Percentiles rank a stretch among this genome's conserved stretches.
These are phyloP conservation scores for Tipula unca DNA, from an alignment of 2,888 invertebrate genomes.

Conservation along the genomic window DNA sequence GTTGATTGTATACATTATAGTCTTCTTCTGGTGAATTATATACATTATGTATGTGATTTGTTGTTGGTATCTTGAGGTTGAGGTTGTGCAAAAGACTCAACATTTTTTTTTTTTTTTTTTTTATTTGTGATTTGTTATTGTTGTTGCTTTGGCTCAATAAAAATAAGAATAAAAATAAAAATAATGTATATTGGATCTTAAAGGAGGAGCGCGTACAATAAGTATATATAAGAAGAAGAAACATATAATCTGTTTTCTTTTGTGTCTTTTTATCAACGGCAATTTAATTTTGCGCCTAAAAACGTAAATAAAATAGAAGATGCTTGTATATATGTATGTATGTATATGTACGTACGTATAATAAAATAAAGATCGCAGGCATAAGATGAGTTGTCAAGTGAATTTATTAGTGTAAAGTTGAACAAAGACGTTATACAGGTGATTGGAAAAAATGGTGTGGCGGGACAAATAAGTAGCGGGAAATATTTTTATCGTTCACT, in stretches of 20 bases:
- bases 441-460: background rate
- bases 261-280: background rate
- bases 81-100: background rate
- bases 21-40: background rate
- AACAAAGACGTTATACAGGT: background rate
- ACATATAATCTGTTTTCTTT: background rate
- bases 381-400: slow-evolving; percentile 14
- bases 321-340: no score
- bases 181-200: background rate
- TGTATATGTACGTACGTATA: no score
- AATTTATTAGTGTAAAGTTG: background rate
- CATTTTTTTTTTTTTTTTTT: background rate
- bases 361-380: background rate
- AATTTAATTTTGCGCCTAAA: slow-evolving; percentile 1
- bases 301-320: background rate
- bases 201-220: background rate
- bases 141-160: slow-evolving; percentile 8
- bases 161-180: background rate
- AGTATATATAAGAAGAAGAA: background rate
- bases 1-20: background rate
- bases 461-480: background rate
- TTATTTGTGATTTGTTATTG: background rate
- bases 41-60: background rate
- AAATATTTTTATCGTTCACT: background rate
- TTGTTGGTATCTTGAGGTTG: slow-evolving; percentile 1